Base-by-base conservation (phyloP, 2,113 vertebrate genomes). In the Ceyx melanurus region DNA sequence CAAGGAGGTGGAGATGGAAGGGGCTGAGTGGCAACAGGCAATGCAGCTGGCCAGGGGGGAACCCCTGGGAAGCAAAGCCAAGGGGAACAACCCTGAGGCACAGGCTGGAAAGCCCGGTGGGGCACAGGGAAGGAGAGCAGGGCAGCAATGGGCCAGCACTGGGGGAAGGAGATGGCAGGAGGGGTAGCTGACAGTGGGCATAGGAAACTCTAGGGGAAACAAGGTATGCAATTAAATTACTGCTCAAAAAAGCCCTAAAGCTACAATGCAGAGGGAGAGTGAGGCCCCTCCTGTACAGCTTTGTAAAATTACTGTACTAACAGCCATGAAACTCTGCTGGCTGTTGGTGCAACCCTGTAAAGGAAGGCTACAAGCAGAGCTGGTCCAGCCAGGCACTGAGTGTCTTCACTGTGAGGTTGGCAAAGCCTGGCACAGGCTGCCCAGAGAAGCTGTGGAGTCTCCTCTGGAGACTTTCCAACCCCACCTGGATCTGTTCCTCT, bases 131-230 rank as follows among this genome's bases (percentile, higher is more conserved):
- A 92, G 48, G 18, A 13, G 7, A 58, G 31, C 5, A 16, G 33
- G 42, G 16, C 6, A 26, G 9, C 0, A 1, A 1, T 15, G 8
- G 28, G 20, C 33, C 25, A 26, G 21, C 0, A 1, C 14, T 19
- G 28, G 8, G 23, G 19, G 15, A 65, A 73, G 33, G 58, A 89
- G n/a, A 17, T 6, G 28, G 37, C 18, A 54, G 54, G 62, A 53
- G 7, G 7, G 6, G 10, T 14, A 37, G 42, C 8, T 21, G 13
- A 19, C 13, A 35, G 60, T 3, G 0, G 42, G 28, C 45, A 6
- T 14, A 76, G n/a, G 60, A 53, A 86, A 46, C 17, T n/a, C 9
- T 15, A 4, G 28, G 37, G 40, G 48, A 56, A 76, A 60, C 6
- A 83, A 81, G 16, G 31, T 50, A 58, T 21, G 23, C 23, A 54